A percentile compares a stretch with the other conserved stretches of the same genome.
phyloP scores from a whole-genome alignment of 2,888 invertebrate genomes.

The Tanytarsus gracilentus region DNA sequence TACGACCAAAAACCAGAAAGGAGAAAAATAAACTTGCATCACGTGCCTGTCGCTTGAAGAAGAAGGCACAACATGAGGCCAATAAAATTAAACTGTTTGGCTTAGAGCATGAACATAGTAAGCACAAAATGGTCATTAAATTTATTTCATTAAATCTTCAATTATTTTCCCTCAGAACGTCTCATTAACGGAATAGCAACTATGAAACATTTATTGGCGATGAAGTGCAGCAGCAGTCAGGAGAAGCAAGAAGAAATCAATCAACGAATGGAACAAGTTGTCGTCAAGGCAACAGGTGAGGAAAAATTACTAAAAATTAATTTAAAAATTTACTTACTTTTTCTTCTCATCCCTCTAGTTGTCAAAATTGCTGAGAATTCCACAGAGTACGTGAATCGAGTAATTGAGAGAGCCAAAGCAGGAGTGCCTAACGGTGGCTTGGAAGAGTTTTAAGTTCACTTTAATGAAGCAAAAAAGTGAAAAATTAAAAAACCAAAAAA shows the following conservation, averaged over 20 bases:
- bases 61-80: constrained; percentile 98
- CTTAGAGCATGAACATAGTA: constrained; percentile 89
- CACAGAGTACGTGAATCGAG: constrained; percentile 87
- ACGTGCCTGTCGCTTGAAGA: constrained; percentile 91
- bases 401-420: constrained; percentile 74
- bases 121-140: constrained; percentile 41
- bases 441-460: constrained; percentile 52
- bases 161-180: constrained; percentile 52
- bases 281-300: constrained; percentile 63
- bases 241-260: constrained; percentile 56
- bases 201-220: constrained; percentile 62
- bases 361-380: constrained; percentile 82
- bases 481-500: constrained; percentile 24
- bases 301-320: constrained; percentile 33
- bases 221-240: constrained; percentile 46
- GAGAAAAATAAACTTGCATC: constrained; percentile 98
- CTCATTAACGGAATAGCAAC: constrained; percentile 68
- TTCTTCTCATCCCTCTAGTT: constrained; percentile 51
- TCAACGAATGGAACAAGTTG: constrained; percentile 60
- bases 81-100: constrained; percentile 94
- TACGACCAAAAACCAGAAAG: constrained; percentile 85
- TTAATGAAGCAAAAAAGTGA: constrained; percentile 6
- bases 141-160: constrained; percentile 28
- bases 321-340: neutral
- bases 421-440: constrained; percentile 71